Base-by-base conservation (phyloP, 1,140 invertebrate species). In the Drosophila rhopaloa region DNA sequence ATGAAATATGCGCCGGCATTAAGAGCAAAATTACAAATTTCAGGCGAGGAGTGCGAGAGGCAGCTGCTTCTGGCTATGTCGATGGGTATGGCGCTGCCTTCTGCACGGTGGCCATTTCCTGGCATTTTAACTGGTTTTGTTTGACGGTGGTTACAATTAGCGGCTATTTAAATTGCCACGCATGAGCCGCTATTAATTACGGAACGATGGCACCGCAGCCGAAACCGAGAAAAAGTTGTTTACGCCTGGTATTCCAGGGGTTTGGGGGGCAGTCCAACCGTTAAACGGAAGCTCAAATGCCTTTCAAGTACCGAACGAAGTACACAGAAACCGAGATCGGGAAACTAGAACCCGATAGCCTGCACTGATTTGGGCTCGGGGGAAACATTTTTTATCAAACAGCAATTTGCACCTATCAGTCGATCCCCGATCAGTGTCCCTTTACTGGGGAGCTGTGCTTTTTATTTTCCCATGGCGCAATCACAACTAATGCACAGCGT, bases 121-220 rank as follows among this genome's bases (percentile, higher is more conserved):
- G 79, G 73, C 59, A 43, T 63, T 76, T 57, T 55, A 81, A 81
- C 79, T 47, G 73, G 79, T 81, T 81, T 78, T 75, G 70, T 83
- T 76, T 79, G 65, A 74, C 76, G 76, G 76, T 70, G 80, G 76
- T 76, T 83, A 84, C 81, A 84, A 84, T 84, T 84, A 84, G 81
- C 81, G 81, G 76, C 81, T 84, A 84, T 84, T 84, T 84, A 76
- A 84, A 84, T 84, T 76, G 81, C 81, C 66, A 78, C 80, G 82
- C 81, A 84, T 80, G 81, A 77, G 81, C 81, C 76, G 76, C 81
- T 84, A 84, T 84, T 84, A 84, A 84, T 84, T 84, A 84, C 81
- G 67, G 62, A 81, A 82, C 81, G 79, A 81, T 82, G 79, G 79
- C 74, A 78, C 79, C 74, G 56, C 53, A 38, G 56, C 61, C 71